A percentile compares a stretch with the other conserved stretches of the same genome.
These are phyloP conservation scores for Liasis olivaceus DNA, from an alignment of 2,797 vertebrate species.

Conservation along the genomic window DNA sequence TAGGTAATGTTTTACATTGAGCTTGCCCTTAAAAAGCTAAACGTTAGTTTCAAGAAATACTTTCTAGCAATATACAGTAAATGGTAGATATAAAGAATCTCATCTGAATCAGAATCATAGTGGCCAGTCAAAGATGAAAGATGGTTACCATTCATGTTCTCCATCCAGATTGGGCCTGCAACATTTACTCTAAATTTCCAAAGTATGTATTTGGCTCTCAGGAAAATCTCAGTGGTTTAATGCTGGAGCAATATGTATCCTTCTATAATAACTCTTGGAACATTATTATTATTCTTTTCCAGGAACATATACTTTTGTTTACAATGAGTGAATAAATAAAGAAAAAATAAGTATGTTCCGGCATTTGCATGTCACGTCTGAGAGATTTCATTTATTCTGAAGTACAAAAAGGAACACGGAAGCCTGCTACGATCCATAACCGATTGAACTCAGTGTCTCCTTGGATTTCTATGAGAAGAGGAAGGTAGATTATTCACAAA, in stretches of 20 bases:
- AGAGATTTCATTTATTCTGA: background rate
- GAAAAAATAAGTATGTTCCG: background rate
- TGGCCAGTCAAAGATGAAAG: background rate
- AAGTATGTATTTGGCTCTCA: background rate
- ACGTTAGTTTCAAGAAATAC: background rate
- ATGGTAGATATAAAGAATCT: background rate
- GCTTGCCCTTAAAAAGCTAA: background rate
- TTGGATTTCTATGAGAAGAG: background rate
- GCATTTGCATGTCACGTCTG: background rate
- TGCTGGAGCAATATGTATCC: background rate
- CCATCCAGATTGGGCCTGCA: background rate
- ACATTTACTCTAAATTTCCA: background rate
- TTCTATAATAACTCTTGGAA: background rate
- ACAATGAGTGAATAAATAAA: background rate
- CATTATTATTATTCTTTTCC: background rate
- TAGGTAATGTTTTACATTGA: background rate
- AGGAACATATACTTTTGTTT: background rate
- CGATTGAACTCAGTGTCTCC: background rate
- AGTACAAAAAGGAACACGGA: background rate
- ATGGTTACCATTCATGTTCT: background rate
- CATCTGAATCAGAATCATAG: background rate
- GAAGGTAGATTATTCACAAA: background rate
- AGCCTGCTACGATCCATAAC: background rate
- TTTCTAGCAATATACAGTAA: background rate
- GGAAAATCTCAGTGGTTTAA: background rate